A percentile compares a stretch with the other conserved stretches of the same genome.
These are phyloP conservation scores for Xyrichtys novacula DNA, from an alignment of 2,797 vertebrate genomes.

Conservation along the genomic window DNA sequence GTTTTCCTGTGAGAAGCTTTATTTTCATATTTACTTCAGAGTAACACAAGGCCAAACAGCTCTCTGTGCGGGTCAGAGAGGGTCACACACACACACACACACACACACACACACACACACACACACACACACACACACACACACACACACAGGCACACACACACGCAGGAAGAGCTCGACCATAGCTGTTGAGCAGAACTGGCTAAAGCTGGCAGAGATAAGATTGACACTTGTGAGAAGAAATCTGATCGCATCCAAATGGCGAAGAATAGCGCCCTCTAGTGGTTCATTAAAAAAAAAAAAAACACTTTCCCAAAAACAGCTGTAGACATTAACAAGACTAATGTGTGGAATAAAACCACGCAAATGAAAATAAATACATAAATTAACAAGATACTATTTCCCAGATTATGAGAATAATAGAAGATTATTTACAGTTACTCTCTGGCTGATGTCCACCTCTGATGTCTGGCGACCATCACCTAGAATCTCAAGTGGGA, in stretches of 20 bases:
- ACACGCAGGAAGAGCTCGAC: not conserved
- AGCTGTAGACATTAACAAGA: too few species aligned
- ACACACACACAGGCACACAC: slow-evolving; percentile 15
- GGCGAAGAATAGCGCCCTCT: slow-evolving; percentile 69
- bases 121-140: slow-evolving; percentile 14
- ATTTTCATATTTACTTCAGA: slow-evolving; percentile 84
- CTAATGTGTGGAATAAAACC: too few species aligned
- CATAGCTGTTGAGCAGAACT: slow-evolving; percentile 20
- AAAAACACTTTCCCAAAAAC: not conserved
- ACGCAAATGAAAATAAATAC: too few species aligned
- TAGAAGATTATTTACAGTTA: too few species aligned
- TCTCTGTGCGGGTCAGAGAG: slow-evolving; percentile 31
- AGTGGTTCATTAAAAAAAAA: slow-evolving; percentile 44
- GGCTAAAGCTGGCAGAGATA: slow-evolving; percentile 34
- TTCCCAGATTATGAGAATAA: too few species aligned
- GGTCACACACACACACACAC: slow-evolving; percentile 36
- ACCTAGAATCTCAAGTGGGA: too few species aligned
- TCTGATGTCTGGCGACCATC: too few species aligned
- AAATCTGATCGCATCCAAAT: slow-evolving; percentile 19
- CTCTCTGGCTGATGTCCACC: too few species aligned
- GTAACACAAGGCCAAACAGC: slow-evolving; percentile 68
- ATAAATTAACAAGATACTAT: too few species aligned
- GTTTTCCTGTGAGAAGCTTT: slow-evolving; percentile 79
- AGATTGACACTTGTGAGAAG: slow-evolving; percentile 29
- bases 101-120: slow-evolving; percentile 17